These are phyloP conservation scores for Drosophila asahinai DNA, from an alignment of 1,140 invertebrate species.

Conservation along the genomic window DNA sequence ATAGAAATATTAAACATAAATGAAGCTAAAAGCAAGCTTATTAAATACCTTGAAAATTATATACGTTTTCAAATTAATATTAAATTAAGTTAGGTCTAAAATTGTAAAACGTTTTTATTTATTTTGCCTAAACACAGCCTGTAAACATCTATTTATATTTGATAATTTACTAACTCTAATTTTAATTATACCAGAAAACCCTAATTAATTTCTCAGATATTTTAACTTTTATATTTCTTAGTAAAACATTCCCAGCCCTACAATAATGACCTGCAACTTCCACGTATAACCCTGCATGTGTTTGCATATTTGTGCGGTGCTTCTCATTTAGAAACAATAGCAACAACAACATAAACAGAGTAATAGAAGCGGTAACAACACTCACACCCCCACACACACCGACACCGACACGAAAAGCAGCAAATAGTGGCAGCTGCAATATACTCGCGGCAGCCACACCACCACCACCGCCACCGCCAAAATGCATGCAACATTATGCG, in stretches of 20 bases:
- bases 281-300: slow-evolving; percentile 6
- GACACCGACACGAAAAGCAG: slow-evolving; percentile 16
- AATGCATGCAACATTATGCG: slow-evolving; percentile 82
- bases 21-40: too few species aligned
- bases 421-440: slow-evolving; percentile 66
- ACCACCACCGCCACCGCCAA: slow-evolving; percentile 17
- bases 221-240: not conserved
- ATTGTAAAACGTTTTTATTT: too few species aligned
- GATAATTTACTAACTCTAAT: too few species aligned
- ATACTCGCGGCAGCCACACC: slow-evolving; percentile 46
- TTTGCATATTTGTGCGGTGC: slow-evolving; percentile 63
- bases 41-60: too few species aligned
- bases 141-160: too few species aligned
- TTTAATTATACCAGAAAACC: too few species aligned
- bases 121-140: too few species aligned
- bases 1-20: too few species aligned
- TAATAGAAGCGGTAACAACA: slow-evolving; percentile 31
- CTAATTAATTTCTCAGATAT: too few species aligned
- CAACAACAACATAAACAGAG: slow-evolving; percentile 29
- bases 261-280: slow-evolving; percentile 10
- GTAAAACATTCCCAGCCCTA: too few species aligned
- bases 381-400: slow-evolving; percentile 6
- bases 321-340: slow-evolving; percentile 71
- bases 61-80: too few species aligned
- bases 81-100: too few species aligned